These are phyloP conservation scores for Procavia capensis DNA, from an alignment of 2,113 vertebrate genomes.

Conservation along the genomic window DNA sequence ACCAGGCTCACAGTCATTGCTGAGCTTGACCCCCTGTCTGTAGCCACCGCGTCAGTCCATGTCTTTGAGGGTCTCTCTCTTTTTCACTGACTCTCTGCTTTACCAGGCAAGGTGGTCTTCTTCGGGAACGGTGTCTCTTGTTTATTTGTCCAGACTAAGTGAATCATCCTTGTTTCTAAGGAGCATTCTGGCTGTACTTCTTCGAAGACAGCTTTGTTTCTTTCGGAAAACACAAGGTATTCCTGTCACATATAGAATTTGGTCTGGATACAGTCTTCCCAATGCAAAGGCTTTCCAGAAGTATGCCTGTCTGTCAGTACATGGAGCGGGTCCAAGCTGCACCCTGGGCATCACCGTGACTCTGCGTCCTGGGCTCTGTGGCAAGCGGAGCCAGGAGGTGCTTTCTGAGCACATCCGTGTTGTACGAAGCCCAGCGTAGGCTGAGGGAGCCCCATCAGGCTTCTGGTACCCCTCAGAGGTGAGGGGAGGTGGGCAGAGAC, in stretches of 20 bases:
- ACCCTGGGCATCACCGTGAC: background rate
- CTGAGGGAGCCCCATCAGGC: background rate
- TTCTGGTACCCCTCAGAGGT: background rate
- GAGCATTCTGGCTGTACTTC: background rate
- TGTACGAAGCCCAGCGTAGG: background rate
- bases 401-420: background rate
- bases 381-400: background rate
- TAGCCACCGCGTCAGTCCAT: background rate
- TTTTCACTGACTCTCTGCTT: background rate
- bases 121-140: background rate
- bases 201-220: background rate
- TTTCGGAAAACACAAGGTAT: background rate
- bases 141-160: background rate
- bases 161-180: background rate
- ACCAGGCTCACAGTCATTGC: background rate
- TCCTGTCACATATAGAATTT: background rate
- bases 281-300: no score
- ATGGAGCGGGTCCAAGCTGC: background rate
- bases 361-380: background rate
- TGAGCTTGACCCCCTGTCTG: background rate
- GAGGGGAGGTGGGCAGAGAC: background rate
- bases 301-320: background rate
- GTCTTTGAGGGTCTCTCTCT: background rate
- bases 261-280: background rate
- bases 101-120: background rate